These are phyloP conservation scores for Prionchulus punctatus DNA, from an alignment of 2,888 invertebrate genomes.

Conservation along the genomic window DNA sequence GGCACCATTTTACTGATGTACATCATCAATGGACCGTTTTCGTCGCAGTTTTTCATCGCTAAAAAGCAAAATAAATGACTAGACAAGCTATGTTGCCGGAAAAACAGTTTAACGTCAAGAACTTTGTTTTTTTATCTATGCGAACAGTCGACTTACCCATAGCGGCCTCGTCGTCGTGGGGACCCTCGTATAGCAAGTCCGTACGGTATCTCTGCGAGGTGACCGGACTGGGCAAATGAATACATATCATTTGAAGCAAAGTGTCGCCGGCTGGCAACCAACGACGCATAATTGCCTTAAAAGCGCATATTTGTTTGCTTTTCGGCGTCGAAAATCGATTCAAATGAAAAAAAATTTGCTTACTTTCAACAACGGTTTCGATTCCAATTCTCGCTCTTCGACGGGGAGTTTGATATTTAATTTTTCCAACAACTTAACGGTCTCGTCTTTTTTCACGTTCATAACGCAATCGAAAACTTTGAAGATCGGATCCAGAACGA, in stretches of 20 bases:
- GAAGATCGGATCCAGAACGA: constrained; percentile 95
- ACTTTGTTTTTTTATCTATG: not conserved
- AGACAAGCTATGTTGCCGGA: too few species aligned
- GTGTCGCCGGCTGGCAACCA: constrained; percentile 99
- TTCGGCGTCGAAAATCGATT: not conserved
- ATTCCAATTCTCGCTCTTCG: constrained; percentile 90
- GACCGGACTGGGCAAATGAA: constrained; percentile 96
- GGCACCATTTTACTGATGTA: constrained; percentile 99
- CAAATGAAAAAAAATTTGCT: not conserved
- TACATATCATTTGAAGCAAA: constrained; percentile 98
- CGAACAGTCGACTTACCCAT: constrained; percentile 46
- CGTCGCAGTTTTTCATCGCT: constrained; percentile 65
- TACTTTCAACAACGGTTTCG: constrained; percentile 81
- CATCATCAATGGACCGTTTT: constrained; percentile 97
- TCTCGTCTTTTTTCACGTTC: constrained; percentile 89
- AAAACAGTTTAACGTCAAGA: constrained; percentile 9
- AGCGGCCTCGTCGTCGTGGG: constrained; percentile 85
- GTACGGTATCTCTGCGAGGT: constrained; percentile 97
- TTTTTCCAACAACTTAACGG: constrained; percentile 67
- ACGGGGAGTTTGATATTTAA: constrained; percentile 75
- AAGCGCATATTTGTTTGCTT: not conserved
- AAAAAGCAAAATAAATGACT: too few species aligned
- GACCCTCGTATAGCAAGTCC: constrained; percentile 99
- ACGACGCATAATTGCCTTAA: constrained; percentile 79
- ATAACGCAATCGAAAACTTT: constrained; percentile 71